Base-by-base conservation (phyloP, 1,140 invertebrate species). In the Streblospio benedicti region DNA sequence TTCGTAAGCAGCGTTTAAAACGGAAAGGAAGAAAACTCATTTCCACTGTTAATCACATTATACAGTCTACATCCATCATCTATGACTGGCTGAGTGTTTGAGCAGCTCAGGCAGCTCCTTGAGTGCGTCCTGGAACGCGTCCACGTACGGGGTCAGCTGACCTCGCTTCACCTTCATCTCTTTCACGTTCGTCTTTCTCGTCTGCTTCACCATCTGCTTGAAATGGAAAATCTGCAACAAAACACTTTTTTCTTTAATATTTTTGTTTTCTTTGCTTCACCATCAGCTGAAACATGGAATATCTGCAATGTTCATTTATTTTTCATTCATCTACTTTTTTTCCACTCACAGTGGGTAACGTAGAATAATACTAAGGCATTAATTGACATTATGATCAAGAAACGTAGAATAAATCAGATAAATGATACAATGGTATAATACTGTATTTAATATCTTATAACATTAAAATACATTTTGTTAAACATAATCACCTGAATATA, bases 201-300 rank as follows among this genome's bases (percentile, higher is more conserved):
- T 68, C 41, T 71, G 68, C 55, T 64, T 62, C 31, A 69, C 61
- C 74, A 74, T 72, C 49, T 70, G 68, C 59, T 76, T 74, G 61
- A 74, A 76, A 60, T 72, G 69, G 60, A 57, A 67, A 57, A 74
- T 67, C 72, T 74, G 59, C 18, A 61, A 61, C 32, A 53, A 60
- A 57, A 61, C 18, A 41, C 25, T 6, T 16, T 23, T 6, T 14
- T 14, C 38, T n/a, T 41, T 41, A 12, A n/a, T 41, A 12, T 12
- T n/a, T 12, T 12, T 41, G n/a, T 12, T 41, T 41, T 12, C 38
- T 12, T 12, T 12, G n/a, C n/a, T 12, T n/a, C 12, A n/a, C 38
- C 12, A 41, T 18, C 44, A 47, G 18, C 9, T 18, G 38, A 12
- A 18, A 18, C 38, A 18, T 41, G 38, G 12, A 49, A 49, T 14